Percentiles rank a stretch among this genome's conserved stretches.
These are phyloP conservation scores for Rhea americana DNA, from an alignment of 2,113 vertebrate genomes.

Conservation along the genomic window DNA sequence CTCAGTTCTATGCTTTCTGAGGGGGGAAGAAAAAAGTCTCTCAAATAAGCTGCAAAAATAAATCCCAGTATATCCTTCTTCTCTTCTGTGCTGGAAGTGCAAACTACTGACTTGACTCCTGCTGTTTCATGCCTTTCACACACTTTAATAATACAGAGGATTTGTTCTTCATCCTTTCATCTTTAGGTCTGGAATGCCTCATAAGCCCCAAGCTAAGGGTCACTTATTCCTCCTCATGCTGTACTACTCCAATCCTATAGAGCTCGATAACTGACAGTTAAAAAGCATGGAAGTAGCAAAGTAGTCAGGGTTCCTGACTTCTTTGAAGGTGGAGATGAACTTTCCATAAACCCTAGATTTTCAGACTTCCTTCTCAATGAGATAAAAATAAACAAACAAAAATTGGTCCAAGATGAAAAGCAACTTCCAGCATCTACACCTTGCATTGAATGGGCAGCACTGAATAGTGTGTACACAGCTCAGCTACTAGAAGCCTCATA, in stretches of 20 bases:
- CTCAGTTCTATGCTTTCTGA: background rate
- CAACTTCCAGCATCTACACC: background rate
- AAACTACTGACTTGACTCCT: slow-evolving; percentile 69
- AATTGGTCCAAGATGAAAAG: background rate
- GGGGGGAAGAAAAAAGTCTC: background rate
- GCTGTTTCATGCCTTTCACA: slow-evolving; percentile 59
- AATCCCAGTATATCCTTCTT: slow-evolving; percentile 47
- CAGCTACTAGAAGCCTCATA: background rate
- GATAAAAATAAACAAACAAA: background rate
- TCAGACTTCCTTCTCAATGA: background rate
- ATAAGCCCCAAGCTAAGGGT: background rate
- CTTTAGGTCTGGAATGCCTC: slow-evolving; percentile 29
- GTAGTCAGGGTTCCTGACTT: background rate
- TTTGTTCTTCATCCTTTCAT: slow-evolving; percentile 70
- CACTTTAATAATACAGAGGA: slow-evolving; percentile 62
- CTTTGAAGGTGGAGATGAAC: background rate
- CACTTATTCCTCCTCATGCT: background rate
- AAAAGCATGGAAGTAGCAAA: background rate
- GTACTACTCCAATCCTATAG: background rate
- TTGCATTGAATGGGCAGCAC: background rate
- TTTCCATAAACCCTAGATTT: background rate
- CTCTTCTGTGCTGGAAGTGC: slow-evolving; percentile 49
- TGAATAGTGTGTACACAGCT: background rate
- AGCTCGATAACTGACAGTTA: background rate
- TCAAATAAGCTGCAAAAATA: slow-evolving; percentile 60